Percentiles rank a stretch among this genome's conserved stretches.
Conservation (phyloP, 1,140 invertebrate genomes). For the Drosophila nasuta region DNA sequence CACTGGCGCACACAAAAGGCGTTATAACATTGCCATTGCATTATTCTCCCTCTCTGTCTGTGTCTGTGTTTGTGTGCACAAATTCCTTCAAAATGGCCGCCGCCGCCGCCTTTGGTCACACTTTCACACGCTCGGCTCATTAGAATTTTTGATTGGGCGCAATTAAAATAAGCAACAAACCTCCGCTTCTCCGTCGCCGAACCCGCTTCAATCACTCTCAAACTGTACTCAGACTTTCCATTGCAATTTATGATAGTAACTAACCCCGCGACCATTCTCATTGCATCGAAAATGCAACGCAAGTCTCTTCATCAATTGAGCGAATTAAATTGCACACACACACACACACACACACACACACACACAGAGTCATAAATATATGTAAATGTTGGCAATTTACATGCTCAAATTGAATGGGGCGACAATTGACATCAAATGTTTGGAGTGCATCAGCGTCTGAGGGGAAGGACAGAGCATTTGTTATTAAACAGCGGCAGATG, state of each 20-base stretch:
- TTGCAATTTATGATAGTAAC: slow-evolving; percentile 21
- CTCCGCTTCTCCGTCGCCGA: not conserved
- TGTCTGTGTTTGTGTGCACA: slow-evolving; percentile 9
- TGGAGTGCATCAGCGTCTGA: not conserved
- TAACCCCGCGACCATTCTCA: slow-evolving; percentile 11
- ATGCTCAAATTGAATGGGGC: slow-evolving; percentile 65
- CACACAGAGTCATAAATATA: slow-evolving; percentile 24
- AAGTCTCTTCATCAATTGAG: slow-evolving; percentile 73
- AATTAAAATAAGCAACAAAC: slow-evolving; percentile 57
- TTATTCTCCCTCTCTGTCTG: slow-evolving; percentile 32
- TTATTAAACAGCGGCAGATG: not conserved
- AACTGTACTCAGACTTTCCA: slow-evolving; percentile 28
- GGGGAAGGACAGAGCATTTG: not conserved
- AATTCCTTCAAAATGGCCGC: slow-evolving; percentile 27
- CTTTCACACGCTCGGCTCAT: slow-evolving; percentile 71
- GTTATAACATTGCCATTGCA: slow-evolving; percentile 71
- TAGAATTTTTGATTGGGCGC: slow-evolving; percentile 77
- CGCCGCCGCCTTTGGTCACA: slow-evolving; percentile 46
- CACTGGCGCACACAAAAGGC: slow-evolving; percentile 60
- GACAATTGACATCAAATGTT: slow-evolving; percentile 59
- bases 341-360: slow-evolving; percentile 36
- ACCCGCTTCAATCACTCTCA: slow-evolving; percentile 20
- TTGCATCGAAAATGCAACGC: slow-evolving; percentile 42
- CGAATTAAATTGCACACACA: slow-evolving; percentile 69
- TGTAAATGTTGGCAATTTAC: slow-evolving; percentile 67